Evolutionary conservation across 2,113 vertebrate species (phyloP), one percentile per base, ranked within the genome.

Genomic region (Nothobranchius kuhntae): DNA sequence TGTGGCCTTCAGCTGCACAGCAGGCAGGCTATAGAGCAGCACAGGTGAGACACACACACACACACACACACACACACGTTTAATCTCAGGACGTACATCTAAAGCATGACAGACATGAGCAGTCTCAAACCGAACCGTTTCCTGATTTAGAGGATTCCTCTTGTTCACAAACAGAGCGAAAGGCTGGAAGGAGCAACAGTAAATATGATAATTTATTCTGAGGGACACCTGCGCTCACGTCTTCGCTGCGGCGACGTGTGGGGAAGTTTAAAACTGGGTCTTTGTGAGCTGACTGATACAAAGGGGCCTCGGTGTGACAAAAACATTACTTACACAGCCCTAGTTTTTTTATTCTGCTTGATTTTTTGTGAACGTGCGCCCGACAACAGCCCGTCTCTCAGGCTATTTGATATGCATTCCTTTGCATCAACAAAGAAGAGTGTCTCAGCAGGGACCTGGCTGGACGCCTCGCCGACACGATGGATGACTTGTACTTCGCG

Each of bases 1-100:
- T 98, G 97, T 0, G 96, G 95, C 30, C 93, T 94, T n/a, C 96
- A 98, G 80, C 94, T 98, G 69, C 95, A 96, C 0, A 96, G 95
- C 89, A 94, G 93, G 14, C 96, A 98, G 81, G 95, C 95, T 1
- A 92, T 96, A 1, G 96, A 99, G 68, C 96, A 98, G 79, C 97
- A 99, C 95, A 95, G 96, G 97, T 99, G 93, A 87, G 44, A 9
- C 0, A 1, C 63, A 46, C 45, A 30, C 26, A 30, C 26, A 30
- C 26, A 30, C 26, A 30, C 3, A 48, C 35, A 47, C 26, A 48
- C 21, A 47, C 67, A 11, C 38, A 40, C 1, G 38, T 40, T 40
- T 9, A 40, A 7, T 40, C 38, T 40, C 38, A 40, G 38, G 2
- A 40, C 1, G 38, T 8, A 7, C 30, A 30, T 40, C 38, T 40